Percentiles rank a stretch among this genome's conserved stretches.
phyloP scores from a whole-genome alignment of 2,888 invertebrate species.

The Mactromeris polynyma region DNA sequence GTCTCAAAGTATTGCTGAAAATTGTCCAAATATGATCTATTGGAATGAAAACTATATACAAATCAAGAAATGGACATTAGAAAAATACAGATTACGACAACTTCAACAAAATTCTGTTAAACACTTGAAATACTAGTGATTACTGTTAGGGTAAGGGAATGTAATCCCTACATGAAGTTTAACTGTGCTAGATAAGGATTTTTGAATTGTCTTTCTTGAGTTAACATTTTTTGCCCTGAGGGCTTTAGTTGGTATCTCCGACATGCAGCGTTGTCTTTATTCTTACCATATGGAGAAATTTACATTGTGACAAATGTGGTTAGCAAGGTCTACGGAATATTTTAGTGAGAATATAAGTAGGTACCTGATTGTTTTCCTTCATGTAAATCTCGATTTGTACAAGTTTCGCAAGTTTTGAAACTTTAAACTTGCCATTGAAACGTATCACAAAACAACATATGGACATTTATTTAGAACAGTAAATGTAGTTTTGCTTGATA shows the following conservation, averaged over 20 bases:
- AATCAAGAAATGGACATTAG: too few relatives aligned
- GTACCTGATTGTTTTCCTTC: background rate
- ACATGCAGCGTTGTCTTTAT: background rate
- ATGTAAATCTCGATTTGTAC: background rate
- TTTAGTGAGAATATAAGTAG: background rate
- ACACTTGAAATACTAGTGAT: too few relatives aligned
- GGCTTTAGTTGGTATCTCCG: constrained; percentile 12
- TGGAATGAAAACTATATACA: too few relatives aligned
- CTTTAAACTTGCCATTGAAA: background rate
- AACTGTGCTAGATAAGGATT: background rate
- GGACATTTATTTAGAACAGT: background rate
- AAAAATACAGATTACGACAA: too few relatives aligned
- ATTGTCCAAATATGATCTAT: too few relatives aligned
- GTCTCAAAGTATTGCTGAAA: too few relatives aligned
- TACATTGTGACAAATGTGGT: background rate
- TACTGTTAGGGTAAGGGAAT: too few relatives aligned
- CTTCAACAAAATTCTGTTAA: too few relatives aligned
- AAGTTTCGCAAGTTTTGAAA: background rate
- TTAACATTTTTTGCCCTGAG: constrained; percentile 14
- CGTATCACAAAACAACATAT: background rate
- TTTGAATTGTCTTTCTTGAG: constrained; percentile 12
- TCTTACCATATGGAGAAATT: constrained; percentile 11
- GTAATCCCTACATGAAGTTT: background rate
- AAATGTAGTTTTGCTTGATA: background rate
- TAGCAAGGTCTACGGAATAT: constrained; percentile 3